Conservation (phyloP, 2,113 vertebrate species). For the Anguilla japonica region DNA sequence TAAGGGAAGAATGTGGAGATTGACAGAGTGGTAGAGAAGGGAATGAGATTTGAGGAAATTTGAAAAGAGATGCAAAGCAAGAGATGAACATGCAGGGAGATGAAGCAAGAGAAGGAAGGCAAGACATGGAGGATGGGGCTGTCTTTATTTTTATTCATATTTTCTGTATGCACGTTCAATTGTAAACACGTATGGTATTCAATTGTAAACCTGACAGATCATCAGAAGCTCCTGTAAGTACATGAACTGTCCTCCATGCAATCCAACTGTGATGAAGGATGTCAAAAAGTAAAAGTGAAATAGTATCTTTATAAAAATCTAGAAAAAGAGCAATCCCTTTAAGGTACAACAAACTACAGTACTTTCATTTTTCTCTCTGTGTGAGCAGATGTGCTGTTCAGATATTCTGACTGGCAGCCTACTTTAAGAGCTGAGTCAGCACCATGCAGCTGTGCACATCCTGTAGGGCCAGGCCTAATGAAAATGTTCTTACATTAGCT, state of each 20-base stretch:
- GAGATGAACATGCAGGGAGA: neutral
- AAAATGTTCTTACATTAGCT: neutral
- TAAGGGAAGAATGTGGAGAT: slow-evolving; percentile 7
- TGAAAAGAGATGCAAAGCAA: neutral
- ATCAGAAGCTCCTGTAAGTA: too few relatives aligned
- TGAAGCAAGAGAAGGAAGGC: slow-evolving; percentile 21
- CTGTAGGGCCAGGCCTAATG: neutral
- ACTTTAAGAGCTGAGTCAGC: neutral
- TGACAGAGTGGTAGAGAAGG: slow-evolving; percentile 17
- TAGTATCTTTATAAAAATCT: too few relatives aligned
- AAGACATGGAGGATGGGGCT: slow-evolving; percentile 6
- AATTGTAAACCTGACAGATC: too few relatives aligned
- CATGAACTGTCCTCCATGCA: too few relatives aligned
- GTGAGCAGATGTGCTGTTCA: too few relatives aligned
- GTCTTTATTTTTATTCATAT: neutral
- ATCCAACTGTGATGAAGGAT: too few relatives aligned
- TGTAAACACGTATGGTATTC: neutral
- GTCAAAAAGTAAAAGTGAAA: too few relatives aligned
- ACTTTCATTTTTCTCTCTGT: too few relatives aligned
- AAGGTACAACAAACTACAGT: neutral
- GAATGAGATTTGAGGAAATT: neutral
- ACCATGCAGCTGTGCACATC: neutral
- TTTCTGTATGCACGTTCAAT: neutral
- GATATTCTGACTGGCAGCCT: too few relatives aligned
- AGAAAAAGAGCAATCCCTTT: neutral